Evolutionary conservation across 2,888 invertebrate genomes (phyloP).

Genomic region (Deilephila elpenor): DNA sequence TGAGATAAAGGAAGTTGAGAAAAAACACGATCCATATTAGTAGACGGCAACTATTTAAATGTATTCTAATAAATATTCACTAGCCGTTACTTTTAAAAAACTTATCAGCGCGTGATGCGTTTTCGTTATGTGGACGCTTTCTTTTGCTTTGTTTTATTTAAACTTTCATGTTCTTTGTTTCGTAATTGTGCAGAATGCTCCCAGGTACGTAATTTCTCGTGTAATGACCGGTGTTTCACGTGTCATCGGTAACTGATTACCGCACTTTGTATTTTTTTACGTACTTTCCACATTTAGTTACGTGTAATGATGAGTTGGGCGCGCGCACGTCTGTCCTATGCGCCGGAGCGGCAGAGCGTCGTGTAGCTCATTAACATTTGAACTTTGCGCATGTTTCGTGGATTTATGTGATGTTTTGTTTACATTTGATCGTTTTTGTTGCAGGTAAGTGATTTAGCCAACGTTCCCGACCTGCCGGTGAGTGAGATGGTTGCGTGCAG

Average conservation of each 20-base stretch:
- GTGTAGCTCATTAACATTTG: slow-evolving; percentile 65
- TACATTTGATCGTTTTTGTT: slow-evolving; percentile 61
- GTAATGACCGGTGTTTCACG: slow-evolving; percentile 67
- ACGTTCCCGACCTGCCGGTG: slow-evolving; percentile 50
- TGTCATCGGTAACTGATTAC: slow-evolving; percentile 73
- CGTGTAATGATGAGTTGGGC: not conserved
- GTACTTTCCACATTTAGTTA: slow-evolving; percentile 55
- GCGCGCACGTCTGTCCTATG: not conserved
- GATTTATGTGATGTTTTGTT: slow-evolving; percentile 27
- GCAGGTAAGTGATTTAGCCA: slow-evolving; percentile 65
- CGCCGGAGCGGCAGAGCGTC: slow-evolving; percentile 34
- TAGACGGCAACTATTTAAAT: slow-evolving; percentile 28
- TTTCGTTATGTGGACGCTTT: slow-evolving; percentile 68
- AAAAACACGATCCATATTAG: slow-evolving; percentile 49
- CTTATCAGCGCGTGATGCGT: slow-evolving; percentile 57
- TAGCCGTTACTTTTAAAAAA: slow-evolving; percentile 46
- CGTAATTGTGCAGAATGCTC: slow-evolving; percentile 71
- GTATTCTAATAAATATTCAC: slow-evolving; percentile 39
- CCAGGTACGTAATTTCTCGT: slow-evolving; percentile 72
- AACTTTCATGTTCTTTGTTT: slow-evolving; percentile 78
- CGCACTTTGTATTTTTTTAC: slow-evolving; percentile 59
- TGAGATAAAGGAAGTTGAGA: slow-evolving; percentile 54
- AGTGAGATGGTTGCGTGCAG: slow-evolving; percentile 51
- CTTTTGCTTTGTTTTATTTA: slow-evolving; percentile 65
- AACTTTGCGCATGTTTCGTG: slow-evolving; percentile 45